These are phyloP conservation scores for Heliconius hortense DNA, from an alignment of 2,888 invertebrate species.

Conservation along the genomic window DNA sequence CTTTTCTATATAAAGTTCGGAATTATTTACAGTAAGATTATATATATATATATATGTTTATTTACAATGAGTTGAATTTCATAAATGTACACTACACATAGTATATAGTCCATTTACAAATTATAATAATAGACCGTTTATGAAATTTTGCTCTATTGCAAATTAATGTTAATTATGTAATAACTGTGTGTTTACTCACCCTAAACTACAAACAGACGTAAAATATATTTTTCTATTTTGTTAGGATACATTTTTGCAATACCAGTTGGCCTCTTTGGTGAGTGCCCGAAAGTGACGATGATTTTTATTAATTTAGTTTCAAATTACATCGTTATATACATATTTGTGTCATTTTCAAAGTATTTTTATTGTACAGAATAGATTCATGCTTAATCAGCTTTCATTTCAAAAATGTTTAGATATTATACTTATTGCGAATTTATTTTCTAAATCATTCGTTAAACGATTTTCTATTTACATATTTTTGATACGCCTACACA, in stretches of 20 bases:
- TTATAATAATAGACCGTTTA: not conserved
- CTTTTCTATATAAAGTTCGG: not conserved
- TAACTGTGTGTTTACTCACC: not conserved
- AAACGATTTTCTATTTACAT: conserved; percentile 9
- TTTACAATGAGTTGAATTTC: conserved; percentile 13
- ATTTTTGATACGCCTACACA: conserved; percentile 8
- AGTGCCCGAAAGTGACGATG: conserved; percentile 63
- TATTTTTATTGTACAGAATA: conserved; percentile 41
- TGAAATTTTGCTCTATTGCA: conserved; percentile 6
- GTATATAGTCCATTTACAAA: not conserved
- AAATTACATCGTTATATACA: conserved; percentile 38
- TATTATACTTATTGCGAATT: conserved; percentile 23
- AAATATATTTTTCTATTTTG: conserved; percentile 69
- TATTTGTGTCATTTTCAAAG: conserved; percentile 46
- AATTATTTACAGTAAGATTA: not conserved
- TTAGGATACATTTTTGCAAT: conserved; percentile 80
- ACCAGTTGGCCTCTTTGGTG: conserved; percentile 80
- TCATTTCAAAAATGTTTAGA: conserved; percentile 47
- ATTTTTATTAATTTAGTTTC: conserved; percentile 56
- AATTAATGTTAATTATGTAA: not conserved
- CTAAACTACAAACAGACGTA: conserved; percentile 45
- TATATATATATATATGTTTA: not conserved
- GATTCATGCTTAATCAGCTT: conserved; percentile 68
- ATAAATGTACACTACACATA: not conserved
- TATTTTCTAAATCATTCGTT: conserved; percentile 5